Percentiles rank a stretch among this genome's conserved stretches.
Evolutionary conservation across 1,140 invertebrate species (phyloP).

Genomic region (Metopolophium dirhodum): DNA sequence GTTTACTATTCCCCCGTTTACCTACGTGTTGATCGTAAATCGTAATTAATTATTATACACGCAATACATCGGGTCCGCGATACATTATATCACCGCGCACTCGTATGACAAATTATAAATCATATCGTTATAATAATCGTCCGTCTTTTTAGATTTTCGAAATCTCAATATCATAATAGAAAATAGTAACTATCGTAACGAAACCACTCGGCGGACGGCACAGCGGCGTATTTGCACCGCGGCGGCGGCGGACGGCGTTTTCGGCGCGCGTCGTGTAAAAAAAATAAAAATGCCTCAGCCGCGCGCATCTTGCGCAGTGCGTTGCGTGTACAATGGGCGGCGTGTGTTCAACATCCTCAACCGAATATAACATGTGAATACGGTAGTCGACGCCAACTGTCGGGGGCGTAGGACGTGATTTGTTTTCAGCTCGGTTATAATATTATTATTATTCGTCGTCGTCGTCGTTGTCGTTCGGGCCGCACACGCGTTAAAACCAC

Average conservation of each 20-base stretch:
- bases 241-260: not conserved
- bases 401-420: slow-evolving; percentile 52
- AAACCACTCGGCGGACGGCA: too few species aligned
- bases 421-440: not conserved
- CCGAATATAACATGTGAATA: slow-evolving; percentile 42
- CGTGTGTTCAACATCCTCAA: slow-evolving; percentile 43
- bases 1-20: too few species aligned
- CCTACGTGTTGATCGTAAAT: too few species aligned
- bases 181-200: too few species aligned
- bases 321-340: slow-evolving; percentile 13
- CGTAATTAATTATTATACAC: too few species aligned
- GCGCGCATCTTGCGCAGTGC: not conserved
- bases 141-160: too few species aligned
- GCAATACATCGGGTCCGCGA: too few species aligned
- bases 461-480: not conserved
- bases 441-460: slow-evolving; percentile 1
- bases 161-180: too few species aligned
- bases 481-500: not conserved
- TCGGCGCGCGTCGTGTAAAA: not conserved
- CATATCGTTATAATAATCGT: too few species aligned
- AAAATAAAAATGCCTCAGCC: not conserved
- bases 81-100: too few species aligned
- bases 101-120: too few species aligned
- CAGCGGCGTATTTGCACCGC: too few species aligned
- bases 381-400: slow-evolving; percentile 48